These are phyloP conservation scores for Clarias gariepinus DNA, from an alignment of 2,113 vertebrate species.

Conservation along the genomic window DNA sequence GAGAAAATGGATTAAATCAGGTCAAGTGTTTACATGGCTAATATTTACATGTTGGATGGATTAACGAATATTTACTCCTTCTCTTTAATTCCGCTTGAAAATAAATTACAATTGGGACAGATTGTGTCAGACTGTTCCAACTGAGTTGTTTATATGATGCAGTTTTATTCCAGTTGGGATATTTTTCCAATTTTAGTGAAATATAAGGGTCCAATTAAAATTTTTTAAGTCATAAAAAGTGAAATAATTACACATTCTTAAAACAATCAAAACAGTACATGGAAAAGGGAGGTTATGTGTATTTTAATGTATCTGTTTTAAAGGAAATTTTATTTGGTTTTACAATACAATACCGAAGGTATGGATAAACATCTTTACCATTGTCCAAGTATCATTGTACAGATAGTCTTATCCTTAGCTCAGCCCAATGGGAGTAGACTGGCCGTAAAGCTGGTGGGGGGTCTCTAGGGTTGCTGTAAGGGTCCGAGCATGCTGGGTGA, in stretches of 20 bases:
- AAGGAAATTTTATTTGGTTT: neutral
- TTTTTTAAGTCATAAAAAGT: too few relatives aligned
- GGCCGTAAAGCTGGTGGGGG: neutral
- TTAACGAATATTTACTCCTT: too few relatives aligned
- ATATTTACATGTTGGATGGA: too few relatives aligned
- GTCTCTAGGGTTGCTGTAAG: slow-evolving; percentile 9
- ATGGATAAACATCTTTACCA: neutral
- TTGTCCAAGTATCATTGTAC: neutral
- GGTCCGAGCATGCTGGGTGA: neutral
- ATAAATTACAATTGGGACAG: too few relatives aligned
- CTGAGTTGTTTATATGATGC: too few relatives aligned
- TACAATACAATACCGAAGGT: neutral
- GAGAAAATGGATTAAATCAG: too few relatives aligned
- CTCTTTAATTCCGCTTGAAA: too few relatives aligned
- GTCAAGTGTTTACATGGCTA: too few relatives aligned
- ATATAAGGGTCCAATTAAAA: too few relatives aligned
- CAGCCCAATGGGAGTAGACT: neutral
- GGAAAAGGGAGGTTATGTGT: neutral
- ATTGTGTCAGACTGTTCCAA: too few relatives aligned
- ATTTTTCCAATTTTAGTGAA: too few relatives aligned
- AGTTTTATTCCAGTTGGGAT: too few relatives aligned
- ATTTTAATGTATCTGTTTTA: neutral
- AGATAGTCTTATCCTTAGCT: neutral
- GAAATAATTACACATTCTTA: neutral
- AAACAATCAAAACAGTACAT: neutral